These are phyloP conservation scores for Albula goreensis DNA, from an alignment of 2,113 vertebrate species.

Conservation along the genomic window DNA sequence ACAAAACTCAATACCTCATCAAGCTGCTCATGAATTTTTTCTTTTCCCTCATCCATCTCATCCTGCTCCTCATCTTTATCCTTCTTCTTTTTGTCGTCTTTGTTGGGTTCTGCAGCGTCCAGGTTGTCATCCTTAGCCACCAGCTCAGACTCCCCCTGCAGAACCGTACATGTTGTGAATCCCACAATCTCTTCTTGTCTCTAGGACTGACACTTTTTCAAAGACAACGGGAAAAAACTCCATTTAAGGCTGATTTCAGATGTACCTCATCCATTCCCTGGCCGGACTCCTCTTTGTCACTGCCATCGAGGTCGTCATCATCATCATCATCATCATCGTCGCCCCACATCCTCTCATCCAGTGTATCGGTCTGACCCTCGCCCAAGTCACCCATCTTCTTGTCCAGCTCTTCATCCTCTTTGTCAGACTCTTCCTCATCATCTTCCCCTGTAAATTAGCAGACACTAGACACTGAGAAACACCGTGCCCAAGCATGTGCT, in stretches of 20 bases:
- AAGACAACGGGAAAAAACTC: neutral
- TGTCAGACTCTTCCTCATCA: slow-evolving; percentile 75
- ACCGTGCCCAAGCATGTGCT: neutral
- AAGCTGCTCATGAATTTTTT: slow-evolving; percentile 87
- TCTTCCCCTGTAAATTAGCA: slow-evolving; percentile 67
- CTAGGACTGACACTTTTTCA: no score
- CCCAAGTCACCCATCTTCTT: slow-evolving; percentile 95
- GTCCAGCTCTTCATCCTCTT: slow-evolving; percentile 84
- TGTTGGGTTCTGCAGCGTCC: slow-evolving; percentile 72
- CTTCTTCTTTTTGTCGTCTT: slow-evolving; percentile 74
- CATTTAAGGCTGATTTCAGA: neutral
- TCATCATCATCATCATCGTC: slow-evolving; percentile 80
- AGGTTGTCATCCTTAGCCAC: slow-evolving; percentile 91
- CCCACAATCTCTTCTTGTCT: no score
- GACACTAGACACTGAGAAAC: neutral
- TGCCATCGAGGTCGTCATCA: slow-evolving; percentile 72
- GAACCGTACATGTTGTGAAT: neutral
- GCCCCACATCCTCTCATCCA: slow-evolving; percentile 96
- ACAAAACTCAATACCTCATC: slow-evolving; percentile 78
- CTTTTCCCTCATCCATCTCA: slow-evolving; percentile 61
- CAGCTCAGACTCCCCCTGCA: slow-evolving; percentile 84
- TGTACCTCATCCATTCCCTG: slow-evolving; percentile 93
- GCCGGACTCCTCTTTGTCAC: slow-evolving; percentile 81
- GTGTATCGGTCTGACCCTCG: slow-evolving; percentile 85
- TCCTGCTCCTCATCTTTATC: slow-evolving; percentile 68